Evolutionary conservation across 2,113 vertebrate species (phyloP).

Genomic region (Phainopepla nitens): DNA sequence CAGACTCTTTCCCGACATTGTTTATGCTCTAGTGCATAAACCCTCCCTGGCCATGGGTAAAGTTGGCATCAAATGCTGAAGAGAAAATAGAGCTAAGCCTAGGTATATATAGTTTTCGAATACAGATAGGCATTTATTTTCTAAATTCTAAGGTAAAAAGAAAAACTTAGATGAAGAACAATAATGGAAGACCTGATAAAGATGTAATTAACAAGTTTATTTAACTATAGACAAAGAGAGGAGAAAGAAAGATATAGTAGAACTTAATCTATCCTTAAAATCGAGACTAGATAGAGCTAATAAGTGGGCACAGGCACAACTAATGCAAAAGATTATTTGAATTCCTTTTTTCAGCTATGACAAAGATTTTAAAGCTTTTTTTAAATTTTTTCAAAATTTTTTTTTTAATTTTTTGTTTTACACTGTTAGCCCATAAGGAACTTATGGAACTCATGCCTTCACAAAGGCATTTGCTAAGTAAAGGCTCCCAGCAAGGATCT

Average conservation of each 20-base stretch:
- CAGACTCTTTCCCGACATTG: background rate
- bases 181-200: background rate
- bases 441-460: background rate
- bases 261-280: background rate
- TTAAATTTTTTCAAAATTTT: background rate
- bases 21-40: background rate
- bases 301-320: background rate
- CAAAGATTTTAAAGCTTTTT: too few relatives aligned
- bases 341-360: background rate
- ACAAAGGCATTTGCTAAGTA: background rate
- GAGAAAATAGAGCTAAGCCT: background rate
- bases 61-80: background rate
- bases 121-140: background rate
- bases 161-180: background rate
- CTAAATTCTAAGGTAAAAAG: background rate
- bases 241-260: background rate
- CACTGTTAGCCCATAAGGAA: background rate
- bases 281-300: background rate
- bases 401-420: too few relatives aligned
- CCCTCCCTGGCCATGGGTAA: background rate
- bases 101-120: background rate
- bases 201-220: background rate
- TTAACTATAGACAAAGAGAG: background rate
- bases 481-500: background rate
- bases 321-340: background rate